These are phyloP conservation scores for Cephalotes varians DNA, from an alignment of 2,888 invertebrate species.

Conservation along the genomic window DNA sequence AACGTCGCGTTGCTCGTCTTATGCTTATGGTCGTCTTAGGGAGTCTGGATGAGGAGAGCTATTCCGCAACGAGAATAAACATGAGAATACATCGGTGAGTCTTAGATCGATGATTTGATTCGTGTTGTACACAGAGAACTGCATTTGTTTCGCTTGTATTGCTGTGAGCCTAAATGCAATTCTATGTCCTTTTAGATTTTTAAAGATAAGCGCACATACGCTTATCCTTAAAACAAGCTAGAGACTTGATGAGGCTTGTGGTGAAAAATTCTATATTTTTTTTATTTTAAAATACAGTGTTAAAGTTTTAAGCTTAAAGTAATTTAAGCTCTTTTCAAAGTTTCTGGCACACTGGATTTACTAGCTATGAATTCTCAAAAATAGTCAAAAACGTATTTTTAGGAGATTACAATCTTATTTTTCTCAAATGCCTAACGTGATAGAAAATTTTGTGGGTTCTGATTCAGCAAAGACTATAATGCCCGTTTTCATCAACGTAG, in stretches of 20 bases:
- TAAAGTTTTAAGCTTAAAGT: neutral
- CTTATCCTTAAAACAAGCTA: neutral
- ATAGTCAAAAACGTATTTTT: too few species aligned
- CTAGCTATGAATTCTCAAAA: neutral
- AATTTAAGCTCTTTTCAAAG: neutral
- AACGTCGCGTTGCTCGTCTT: conserved; percentile 49
- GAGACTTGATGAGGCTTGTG: neutral
- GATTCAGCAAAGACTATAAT: neutral
- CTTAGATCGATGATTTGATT: conserved; percentile 23
- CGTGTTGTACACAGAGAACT: neutral
- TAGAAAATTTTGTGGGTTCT: neutral
- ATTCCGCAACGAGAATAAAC: conserved; percentile 36
- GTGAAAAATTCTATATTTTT: neutral
- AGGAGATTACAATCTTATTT: too few species aligned
- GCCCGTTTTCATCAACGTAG: too few species aligned
- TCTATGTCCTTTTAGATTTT: neutral
- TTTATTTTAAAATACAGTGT: neutral
- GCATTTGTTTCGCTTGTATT: neutral
- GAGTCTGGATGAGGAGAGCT: conserved; percentile 6
- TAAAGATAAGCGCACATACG: too few species aligned
- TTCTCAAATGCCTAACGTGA: neutral
- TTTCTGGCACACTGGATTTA: neutral
- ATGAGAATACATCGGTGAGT: neutral
- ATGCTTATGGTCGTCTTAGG: conserved; percentile 37
- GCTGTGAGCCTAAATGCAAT: neutral